Evolutionary conservation across 1,140 invertebrate genomes (phyloP).

Genomic region (Ladona fulva): DNA sequence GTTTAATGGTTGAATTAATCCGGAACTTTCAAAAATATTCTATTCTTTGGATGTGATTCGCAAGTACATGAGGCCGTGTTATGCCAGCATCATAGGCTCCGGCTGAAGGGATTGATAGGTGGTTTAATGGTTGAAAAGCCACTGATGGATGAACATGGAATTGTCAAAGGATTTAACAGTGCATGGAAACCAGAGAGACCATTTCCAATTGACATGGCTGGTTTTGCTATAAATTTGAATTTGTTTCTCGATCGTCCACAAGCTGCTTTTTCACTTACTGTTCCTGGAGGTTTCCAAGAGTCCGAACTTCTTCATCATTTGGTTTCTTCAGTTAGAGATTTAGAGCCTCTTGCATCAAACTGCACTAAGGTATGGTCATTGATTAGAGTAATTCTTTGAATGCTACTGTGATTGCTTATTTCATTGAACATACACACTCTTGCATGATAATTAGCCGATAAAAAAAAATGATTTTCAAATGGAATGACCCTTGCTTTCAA

Average conservation of each 20-base stretch:
- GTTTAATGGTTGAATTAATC: conserved; percentile 57
- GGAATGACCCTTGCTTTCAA: no score
- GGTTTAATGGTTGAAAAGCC: conserved; percentile 59
- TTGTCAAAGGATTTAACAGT: conserved; percentile 75
- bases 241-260: conserved; percentile 66
- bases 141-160: conserved; percentile 52
- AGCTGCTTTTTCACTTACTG: conserved; percentile 35
- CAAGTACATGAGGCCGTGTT: no score
- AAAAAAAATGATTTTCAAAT: no score
- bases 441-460: conserved; percentile 22
- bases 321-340: conserved; percentile 56
- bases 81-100: no score
- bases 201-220: conserved; percentile 98
- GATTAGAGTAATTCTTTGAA: background rate
- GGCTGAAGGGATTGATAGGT: no score
- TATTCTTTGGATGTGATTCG: no score
- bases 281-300: conserved; percentile 84
- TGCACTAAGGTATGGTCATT: conserved; percentile 64
- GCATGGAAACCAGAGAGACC: conserved; percentile 79
- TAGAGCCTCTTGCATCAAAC: conserved; percentile 82
- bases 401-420: conserved; percentile 13
- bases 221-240: conserved; percentile 86
- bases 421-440: conserved; percentile 12
- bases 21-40: no score
- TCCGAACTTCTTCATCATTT: conserved; percentile 78